phyloP scores from a whole-genome alignment of 92 coral and sea anemone genomes.

The Phenganax marumi region DNA sequence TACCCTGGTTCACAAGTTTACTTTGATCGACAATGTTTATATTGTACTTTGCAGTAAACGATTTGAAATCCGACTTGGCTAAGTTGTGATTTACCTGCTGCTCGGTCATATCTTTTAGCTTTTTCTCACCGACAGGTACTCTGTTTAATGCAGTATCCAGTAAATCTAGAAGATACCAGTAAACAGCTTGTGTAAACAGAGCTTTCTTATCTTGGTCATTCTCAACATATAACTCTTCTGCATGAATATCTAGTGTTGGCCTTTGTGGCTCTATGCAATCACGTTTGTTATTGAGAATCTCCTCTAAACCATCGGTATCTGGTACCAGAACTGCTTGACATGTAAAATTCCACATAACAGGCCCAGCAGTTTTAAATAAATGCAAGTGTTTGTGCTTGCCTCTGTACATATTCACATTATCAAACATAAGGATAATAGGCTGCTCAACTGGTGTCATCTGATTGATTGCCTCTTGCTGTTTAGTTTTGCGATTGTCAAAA shows the following conservation, averaged over 20 bases:
- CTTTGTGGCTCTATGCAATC: constrained; percentile 16
- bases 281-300: constrained; percentile 34
- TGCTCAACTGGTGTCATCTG: constrained; percentile 35
- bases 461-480: constrained; percentile 9
- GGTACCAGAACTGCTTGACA: no score
- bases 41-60: constrained; percentile 29
- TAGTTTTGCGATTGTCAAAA: constrained; percentile 29
- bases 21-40: constrained; percentile 31
- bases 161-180: constrained; percentile 23
- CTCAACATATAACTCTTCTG: constrained; percentile 28
- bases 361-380: no score
- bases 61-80: constrained; percentile 13
- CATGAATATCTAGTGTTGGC: constrained; percentile 4
- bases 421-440: constrained; percentile 47
- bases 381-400: no score
- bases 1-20: not conserved
- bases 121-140: constrained; percentile 11
- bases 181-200: constrained; percentile 30
- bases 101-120: constrained; percentile 47
- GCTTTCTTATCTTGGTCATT: constrained; percentile 38
- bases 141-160: constrained; percentile 39
- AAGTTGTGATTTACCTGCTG: constrained; percentile 31
- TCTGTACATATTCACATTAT: no score
- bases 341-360: no score
- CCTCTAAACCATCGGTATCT: no score